phyloP scores from a whole-genome alignment of 2,797 vertebrate genomes.

The Spondyliosoma cantharus region DNA sequence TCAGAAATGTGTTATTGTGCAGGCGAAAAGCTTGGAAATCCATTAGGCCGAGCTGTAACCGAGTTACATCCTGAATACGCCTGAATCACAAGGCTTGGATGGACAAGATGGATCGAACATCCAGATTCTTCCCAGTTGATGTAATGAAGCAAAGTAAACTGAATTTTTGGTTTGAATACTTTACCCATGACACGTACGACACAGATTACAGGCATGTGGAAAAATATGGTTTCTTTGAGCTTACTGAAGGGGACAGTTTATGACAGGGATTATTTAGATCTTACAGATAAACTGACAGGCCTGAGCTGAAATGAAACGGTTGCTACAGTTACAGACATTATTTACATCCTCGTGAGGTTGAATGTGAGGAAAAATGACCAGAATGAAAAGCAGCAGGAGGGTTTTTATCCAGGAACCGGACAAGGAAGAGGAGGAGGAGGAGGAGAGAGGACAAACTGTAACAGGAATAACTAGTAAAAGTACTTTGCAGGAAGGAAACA shows the following conservation, averaged over 20 bases:
- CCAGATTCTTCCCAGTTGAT: background rate
- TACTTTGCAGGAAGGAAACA: conserved; percentile 21
- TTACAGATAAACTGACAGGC: conserved; percentile 3
- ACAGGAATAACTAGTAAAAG: conserved; percentile 20
- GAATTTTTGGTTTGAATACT: conserved; percentile 7
- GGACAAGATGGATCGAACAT: too few relatives aligned
- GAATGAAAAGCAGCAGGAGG: background rate
- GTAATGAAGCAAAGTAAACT: background rate
- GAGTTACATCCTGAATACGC: background rate
- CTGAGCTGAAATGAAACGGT: background rate
- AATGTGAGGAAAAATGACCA: background rate
- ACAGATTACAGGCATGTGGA: background rate
- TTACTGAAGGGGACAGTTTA: background rate
- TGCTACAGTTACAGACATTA: background rate
- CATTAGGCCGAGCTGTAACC: background rate
- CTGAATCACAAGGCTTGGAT: background rate
- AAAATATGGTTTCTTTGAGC: background rate
- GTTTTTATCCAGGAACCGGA: conserved; percentile 19
- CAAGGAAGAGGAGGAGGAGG: background rate
- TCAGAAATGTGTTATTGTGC: too few relatives aligned
- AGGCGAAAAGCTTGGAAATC: background rate
- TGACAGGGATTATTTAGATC: background rate
- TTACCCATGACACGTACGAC: background rate
- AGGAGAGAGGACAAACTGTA: background rate
- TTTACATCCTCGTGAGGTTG: background rate